Percentiles rank a stretch among this genome's conserved stretches.
Conservation (phyloP, 2,888 invertebrate genomes). For the Cheilosia soror region DNA sequence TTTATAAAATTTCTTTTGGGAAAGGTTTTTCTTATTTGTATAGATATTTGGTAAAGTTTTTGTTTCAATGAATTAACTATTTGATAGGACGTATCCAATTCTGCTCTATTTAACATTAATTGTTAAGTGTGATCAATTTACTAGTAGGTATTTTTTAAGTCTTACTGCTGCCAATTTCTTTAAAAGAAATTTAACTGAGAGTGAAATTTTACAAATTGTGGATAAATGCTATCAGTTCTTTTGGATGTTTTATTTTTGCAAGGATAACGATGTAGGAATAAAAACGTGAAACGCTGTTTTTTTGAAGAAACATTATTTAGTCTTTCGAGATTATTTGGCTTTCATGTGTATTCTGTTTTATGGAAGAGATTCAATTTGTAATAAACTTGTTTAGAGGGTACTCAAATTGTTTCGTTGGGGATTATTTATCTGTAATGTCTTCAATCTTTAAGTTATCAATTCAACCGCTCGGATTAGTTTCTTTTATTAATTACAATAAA, state of each 20-base stretch:
- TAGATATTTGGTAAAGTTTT: neutral
- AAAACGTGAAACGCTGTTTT: too few relatives aligned
- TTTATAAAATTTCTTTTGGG: constrained; percentile 53
- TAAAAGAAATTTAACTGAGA: neutral
- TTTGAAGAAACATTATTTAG: too few relatives aligned
- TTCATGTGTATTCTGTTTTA: too few relatives aligned
- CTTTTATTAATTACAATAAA: too few relatives aligned
- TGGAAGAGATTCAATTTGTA: too few relatives aligned
- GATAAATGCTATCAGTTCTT: constrained; percentile 28
- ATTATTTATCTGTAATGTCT: too few relatives aligned
- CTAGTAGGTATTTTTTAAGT: neutral
- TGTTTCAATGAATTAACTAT: constrained; percentile 4
- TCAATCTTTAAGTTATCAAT: too few relatives aligned
- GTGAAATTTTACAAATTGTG: neutral
- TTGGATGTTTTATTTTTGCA: neutral
- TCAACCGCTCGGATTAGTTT: too few relatives aligned
- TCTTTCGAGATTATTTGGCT: too few relatives aligned
- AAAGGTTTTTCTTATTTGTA: neutral
- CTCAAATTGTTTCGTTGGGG: too few relatives aligned
- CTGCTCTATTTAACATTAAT: neutral
- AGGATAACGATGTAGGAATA: neutral
- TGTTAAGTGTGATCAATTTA: neutral
- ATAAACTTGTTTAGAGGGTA: too few relatives aligned
- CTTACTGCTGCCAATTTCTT: neutral
- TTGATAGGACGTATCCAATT: constrained; percentile 43